Conservation (phyloP, 2,888 invertebrate genomes). For the Junonia oenone region DNA sequence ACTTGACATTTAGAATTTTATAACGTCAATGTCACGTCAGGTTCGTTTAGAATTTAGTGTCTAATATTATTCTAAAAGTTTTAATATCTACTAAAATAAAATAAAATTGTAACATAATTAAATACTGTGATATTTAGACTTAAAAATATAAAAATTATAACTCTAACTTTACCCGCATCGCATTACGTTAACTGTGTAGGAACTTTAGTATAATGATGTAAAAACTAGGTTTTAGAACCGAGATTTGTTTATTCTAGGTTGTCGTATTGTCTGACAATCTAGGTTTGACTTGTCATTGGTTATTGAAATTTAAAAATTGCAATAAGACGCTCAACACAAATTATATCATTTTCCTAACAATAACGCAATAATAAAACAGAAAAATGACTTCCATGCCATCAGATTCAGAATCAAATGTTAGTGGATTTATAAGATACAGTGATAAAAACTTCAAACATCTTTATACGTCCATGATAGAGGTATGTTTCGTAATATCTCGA, state of each 20-base stretch:
- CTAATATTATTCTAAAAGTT: not conserved
- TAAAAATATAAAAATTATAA: no score
- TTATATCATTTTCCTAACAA: not conserved
- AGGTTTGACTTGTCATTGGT: not conserved
- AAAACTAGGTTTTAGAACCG: not conserved
- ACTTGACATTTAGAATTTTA: constrained; percentile 19
- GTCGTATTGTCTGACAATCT: not conserved
- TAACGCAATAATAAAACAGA: not conserved
- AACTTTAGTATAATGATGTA: not conserved
- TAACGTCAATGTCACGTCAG: constrained; percentile 20
- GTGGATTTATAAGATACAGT: constrained; percentile 63
- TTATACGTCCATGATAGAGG: constrained; percentile 59
- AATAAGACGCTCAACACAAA: not conserved
- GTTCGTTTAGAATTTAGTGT: constrained; percentile 8
- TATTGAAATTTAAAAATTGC: constrained; percentile 2
- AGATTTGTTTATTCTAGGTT: not conserved
- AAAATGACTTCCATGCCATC: constrained; percentile 60
- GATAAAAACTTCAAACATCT: constrained; percentile 57
- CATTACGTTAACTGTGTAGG: no score
- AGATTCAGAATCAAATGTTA: constrained; percentile 69
- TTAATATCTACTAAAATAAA: no score
- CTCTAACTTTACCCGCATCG: no score
- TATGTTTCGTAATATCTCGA: constrained; percentile 30
- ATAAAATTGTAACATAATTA: no score
- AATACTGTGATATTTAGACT: no score